Conservation (phyloP, 2,888 invertebrate genomes). For the Andrena chrysosceles region DNA sequence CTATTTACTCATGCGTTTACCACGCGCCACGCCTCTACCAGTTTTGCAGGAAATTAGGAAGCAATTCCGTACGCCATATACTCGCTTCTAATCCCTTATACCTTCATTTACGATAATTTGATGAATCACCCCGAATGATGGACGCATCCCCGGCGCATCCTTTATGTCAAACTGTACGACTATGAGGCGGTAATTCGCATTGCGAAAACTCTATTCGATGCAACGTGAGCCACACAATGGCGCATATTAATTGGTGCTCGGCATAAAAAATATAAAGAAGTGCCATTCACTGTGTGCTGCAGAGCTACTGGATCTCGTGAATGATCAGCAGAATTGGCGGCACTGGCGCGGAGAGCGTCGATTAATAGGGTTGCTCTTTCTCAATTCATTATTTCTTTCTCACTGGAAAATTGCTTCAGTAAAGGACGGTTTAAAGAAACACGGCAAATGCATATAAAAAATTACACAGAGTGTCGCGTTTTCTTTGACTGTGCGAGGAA, state of each 20-base stretch:
- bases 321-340: background rate
- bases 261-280: slow-evolving; percentile 1
- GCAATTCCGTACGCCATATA: background rate
- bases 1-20: background rate
- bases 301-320: slow-evolving; percentile 7
- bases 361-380: background rate
- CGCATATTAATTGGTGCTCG: slow-evolving; percentile 28
- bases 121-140: slow-evolving; percentile 7
- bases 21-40: background rate
- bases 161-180: slow-evolving; percentile 22
- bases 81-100: slow-evolving; percentile 3
- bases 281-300: slow-evolving; percentile 34
- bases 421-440: no score
- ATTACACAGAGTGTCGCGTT: no score
- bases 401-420: background rate
- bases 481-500: no score
- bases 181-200: slow-evolving; percentile 47
- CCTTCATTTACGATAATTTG: slow-evolving; percentile 6
- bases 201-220: slow-evolving; percentile 39
- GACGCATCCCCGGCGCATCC: background rate
- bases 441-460: no score
- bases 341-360: background rate
- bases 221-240: slow-evolving; percentile 29
- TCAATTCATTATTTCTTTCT: background rate
- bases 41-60: slow-evolving; percentile 3